phyloP scores from a whole-genome alignment of 2,797 vertebrate species.

The Peromyscus eremicus region DNA sequence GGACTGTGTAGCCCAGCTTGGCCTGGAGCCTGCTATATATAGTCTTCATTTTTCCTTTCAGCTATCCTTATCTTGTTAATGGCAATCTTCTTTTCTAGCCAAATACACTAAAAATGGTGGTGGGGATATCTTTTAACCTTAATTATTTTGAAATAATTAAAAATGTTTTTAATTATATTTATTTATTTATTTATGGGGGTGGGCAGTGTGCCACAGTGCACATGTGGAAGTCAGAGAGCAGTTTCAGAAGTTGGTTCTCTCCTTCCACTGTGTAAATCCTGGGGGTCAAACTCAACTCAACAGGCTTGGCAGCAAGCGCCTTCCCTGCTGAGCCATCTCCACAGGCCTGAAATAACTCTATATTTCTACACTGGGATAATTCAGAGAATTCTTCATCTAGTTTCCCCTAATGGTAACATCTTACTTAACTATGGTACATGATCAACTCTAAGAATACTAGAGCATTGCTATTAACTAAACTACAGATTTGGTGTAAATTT shows the following conservation, averaged over 20 bases:
- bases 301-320: not conserved
- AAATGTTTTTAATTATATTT: not conserved
- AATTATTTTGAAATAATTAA: conserved; percentile 23
- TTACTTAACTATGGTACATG: not conserved
- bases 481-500: conserved; percentile 11
- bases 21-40: not conserved
- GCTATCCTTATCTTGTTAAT: conserved; percentile 40
- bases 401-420: not conserved
- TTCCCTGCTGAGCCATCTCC: not conserved
- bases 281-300: not conserved
- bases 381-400: not conserved
- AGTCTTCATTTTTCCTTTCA: conserved; percentile 13
- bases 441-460: not conserved
- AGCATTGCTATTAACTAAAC: not conserved
- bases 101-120: conserved; percentile 36
- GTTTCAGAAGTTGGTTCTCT: not conserved
- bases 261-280: not conserved
- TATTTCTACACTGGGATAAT: conserved; percentile 41
- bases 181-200: not conserved
- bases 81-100: conserved; percentile 7
- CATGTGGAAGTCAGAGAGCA: not conserved
- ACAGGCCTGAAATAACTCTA: not conserved
- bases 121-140: not conserved
- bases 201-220: not conserved
- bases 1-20: not conserved